Evolutionary conservation across 2,797 vertebrate genomes (phyloP), one percentile per base, ranked within the genome.

Genomic region (Falco biarmicus): DNA sequence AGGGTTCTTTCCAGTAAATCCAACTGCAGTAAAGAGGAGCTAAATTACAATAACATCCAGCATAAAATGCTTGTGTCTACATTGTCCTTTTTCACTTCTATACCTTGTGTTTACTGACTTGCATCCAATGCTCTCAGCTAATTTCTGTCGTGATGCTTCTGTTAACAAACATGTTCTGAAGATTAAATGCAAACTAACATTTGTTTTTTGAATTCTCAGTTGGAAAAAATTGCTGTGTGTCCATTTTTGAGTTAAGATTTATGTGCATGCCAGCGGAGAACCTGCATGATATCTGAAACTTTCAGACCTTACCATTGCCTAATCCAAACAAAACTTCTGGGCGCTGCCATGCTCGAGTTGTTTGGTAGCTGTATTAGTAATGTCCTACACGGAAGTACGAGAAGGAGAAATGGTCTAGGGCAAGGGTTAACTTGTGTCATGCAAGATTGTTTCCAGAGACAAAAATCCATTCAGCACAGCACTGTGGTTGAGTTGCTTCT

Each of bases 341-440:
- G n/a, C 14, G 9, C 28, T 83, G 26, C 53, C 48, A 57, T 53
- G 63, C 50, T 31, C 2, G 16, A 60, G 43, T 41, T 70, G 26
- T 43, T 78, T 59, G 65, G 43, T 61, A 77, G 32, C 45, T 82
- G 51, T 32, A 5, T 69, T 41, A 39, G 16, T 25, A 56, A 41
- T 11, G 20, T 51, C 37, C 21, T 11, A 48, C 4, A 4, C 1
- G 8, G 65, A 66, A 48, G 13, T 12, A 34, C 0, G 3, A 56
- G 65, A 41, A 34, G 28, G 57, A 28, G 31, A 39, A 60, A 39
- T 0, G 3, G 8, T 41, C 11, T 26, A 37, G 64, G 51, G 45
- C 24, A 76, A 60, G n/a, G 13, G 69, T 77, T 81, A 50, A 47
- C 32, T 20, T 25, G 6, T 69, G 61, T 74, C 28, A 25, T 26